Percentiles rank a stretch among this genome's conserved stretches.
Evolutionary conservation across 2,113 vertebrate genomes (phyloP).

Genomic region (Hypomesus transpacificus): DNA sequence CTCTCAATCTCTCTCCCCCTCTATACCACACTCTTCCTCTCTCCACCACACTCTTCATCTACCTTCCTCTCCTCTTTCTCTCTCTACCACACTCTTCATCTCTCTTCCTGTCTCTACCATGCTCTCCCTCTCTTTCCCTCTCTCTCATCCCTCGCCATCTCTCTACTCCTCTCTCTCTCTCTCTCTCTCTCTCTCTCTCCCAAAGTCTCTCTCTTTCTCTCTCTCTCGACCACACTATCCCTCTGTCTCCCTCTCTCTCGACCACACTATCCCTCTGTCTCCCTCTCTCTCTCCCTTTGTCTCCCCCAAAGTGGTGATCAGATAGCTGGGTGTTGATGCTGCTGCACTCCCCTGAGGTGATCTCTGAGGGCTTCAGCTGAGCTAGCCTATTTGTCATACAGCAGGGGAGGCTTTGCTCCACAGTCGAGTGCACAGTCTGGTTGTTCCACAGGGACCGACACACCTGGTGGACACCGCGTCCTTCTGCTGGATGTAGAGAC

Average conservation of each 20-base stretch:
- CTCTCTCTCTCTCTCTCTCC: constrained; percentile 37
- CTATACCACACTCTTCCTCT: no score
- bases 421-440: constrained; percentile 12
- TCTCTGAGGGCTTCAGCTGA: constrained; percentile 39
- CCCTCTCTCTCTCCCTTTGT: background rate
- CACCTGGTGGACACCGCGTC: constrained; percentile 42
- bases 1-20: no score
- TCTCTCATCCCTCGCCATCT: constrained; percentile 3
- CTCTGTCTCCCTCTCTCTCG: constrained; percentile 54
- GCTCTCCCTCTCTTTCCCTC: constrained; percentile 18
- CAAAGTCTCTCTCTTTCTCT: constrained; percentile 41
- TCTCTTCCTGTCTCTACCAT: constrained; percentile 21
- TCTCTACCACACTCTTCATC: constrained; percentile 9
- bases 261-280: constrained; percentile 25
- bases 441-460: constrained; percentile 45
- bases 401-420: constrained; percentile 45
- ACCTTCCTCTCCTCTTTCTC: background rate
- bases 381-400: constrained; percentile 53
- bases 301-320: constrained; percentile 55
- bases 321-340: constrained; percentile 66
- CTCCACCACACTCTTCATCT: no score
- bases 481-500: constrained; percentile 34
- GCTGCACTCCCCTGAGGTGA: constrained; percentile 52
- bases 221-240: constrained; percentile 27
- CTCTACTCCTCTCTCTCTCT: constrained; percentile 13